Percentiles rank a stretch among this genome's conserved stretches.
Evolutionary conservation across 2,888 invertebrate species (phyloP).

Genomic region (Scaeva pyrastri): DNA sequence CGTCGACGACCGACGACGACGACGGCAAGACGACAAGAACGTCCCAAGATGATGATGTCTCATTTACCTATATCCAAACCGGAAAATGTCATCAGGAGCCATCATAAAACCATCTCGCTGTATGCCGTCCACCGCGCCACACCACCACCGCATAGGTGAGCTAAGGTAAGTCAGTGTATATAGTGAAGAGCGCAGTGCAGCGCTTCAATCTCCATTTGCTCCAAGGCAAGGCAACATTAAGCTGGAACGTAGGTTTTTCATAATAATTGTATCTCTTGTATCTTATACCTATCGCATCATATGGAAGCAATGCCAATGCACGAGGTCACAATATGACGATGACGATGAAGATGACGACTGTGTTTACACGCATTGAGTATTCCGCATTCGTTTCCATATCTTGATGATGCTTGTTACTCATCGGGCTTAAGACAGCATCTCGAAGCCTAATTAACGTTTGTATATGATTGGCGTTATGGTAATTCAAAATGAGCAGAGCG

Average conservation of each 20-base stretch:
- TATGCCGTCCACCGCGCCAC: conserved; percentile 8
- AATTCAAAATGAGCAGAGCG: conserved; percentile 69
- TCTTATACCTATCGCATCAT: not conserved
- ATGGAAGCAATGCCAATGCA: conserved; percentile 53
- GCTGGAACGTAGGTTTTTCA: conserved; percentile 55
- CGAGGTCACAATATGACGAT: conserved; percentile 61
- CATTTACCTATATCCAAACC: conserved; percentile 76
- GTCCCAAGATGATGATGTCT: conserved; percentile 67
- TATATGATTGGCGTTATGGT: conserved; percentile 82
- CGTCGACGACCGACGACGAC: not conserved
- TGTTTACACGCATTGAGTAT: conserved; percentile 67
- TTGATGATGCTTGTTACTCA: conserved; percentile 74
- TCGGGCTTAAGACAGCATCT: conserved; percentile 65
- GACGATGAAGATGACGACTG: conserved; percentile 32
- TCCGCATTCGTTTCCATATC: conserved; percentile 71
- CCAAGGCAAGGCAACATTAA: conserved; percentile 51
- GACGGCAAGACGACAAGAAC: not conserved
- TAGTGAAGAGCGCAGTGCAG: not conserved
- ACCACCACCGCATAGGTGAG: too few relatives aligned
- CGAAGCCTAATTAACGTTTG: conserved; percentile 81
- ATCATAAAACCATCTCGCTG: conserved; percentile 74
- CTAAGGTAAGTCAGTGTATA: too few relatives aligned
- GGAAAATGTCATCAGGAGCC: conserved; percentile 75
- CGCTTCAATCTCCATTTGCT: conserved; percentile 48
- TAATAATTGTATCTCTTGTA: conserved; percentile 58